A percentile compares a stretch with the other conserved stretches of the same genome.
phyloP scores from a whole-genome alignment of 2,113 vertebrate genomes.

The Thryonomys swinderianus region DNA sequence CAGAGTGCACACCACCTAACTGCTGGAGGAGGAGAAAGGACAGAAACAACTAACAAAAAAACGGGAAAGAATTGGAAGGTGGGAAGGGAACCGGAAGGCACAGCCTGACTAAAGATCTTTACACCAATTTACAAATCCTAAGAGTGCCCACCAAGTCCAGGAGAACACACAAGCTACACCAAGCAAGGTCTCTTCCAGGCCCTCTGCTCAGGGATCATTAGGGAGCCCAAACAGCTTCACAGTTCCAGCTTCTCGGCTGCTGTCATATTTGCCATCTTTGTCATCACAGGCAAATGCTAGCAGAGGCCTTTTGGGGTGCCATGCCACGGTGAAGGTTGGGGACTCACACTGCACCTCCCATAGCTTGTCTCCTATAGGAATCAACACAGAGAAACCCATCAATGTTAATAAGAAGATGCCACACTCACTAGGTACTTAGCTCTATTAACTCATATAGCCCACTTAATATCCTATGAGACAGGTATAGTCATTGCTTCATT shows the following conservation, averaged over 20 bases:
- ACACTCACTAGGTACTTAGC: background rate
- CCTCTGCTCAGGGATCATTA: constrained; percentile 93
- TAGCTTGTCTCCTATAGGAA: constrained; percentile 94
- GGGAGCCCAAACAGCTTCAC: constrained; percentile 99
- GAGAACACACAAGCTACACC: background rate
- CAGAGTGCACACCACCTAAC: background rate
- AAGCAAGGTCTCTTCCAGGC: background rate
- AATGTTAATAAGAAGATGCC: background rate
- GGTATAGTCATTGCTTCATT: background rate
- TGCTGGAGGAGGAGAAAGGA: background rate
- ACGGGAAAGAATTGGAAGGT: background rate
- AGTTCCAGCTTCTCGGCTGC: constrained; percentile 96
- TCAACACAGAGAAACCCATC: constrained; percentile 28
- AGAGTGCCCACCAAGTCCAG: background rate
- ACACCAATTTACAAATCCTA: background rate
- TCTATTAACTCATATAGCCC: background rate
- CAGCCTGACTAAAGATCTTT: background rate
- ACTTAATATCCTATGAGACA: background rate
- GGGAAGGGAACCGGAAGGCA: background rate
- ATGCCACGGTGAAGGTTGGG: constrained; percentile 98
- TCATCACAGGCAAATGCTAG: constrained; percentile 98
- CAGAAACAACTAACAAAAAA: background rate
- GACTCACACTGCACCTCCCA: constrained; percentile 99
- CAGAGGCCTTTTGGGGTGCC: constrained; percentile 97
- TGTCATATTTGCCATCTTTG: constrained; percentile 99